Conservation (phyloP, 2,113 vertebrate species). For the Helogale parvula region DNA sequence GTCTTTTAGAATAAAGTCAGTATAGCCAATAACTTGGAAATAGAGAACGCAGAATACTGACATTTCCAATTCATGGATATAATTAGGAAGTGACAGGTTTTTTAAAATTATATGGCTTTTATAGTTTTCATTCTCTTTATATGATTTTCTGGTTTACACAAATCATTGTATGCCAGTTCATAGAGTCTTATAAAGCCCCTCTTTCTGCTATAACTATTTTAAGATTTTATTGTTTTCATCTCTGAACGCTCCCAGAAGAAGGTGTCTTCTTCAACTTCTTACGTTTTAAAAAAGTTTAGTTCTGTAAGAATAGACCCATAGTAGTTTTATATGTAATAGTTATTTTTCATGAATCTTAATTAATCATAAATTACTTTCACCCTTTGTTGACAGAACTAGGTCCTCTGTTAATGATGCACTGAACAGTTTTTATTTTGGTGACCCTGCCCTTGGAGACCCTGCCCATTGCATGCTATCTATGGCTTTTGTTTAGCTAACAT, state of each 20-base stretch:
- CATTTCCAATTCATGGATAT: constrained; percentile 62
- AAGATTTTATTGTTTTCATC: background rate
- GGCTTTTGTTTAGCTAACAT: background rate
- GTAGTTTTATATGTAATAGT: background rate
- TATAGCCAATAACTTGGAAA: constrained; percentile 48
- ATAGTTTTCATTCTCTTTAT: constrained; percentile 52
- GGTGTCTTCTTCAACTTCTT: background rate
- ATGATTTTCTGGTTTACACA: constrained; percentile 43
- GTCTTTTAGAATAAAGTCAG: constrained; percentile 56
- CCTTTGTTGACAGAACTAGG: background rate
- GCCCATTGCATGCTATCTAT: background rate
- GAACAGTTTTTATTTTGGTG: background rate
- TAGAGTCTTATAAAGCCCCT: constrained; percentile 18
- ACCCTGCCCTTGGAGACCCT: background rate
- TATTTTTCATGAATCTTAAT: background rate
- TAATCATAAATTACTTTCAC: background rate
- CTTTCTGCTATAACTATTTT: constrained; percentile 18
- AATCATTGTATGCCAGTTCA: background rate
- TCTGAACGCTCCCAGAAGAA: background rate
- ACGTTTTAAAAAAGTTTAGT: background rate
- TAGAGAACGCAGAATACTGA: constrained; percentile 39
- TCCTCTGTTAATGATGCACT: background rate
- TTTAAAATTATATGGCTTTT: constrained; percentile 4
- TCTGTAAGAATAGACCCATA: background rate
- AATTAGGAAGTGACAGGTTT: constrained; percentile 66